Evolutionary conservation across 2,113 vertebrate species (phyloP), one percentile per base, ranked within the genome.

Genomic region (Salvelinus alpinus): DNA sequence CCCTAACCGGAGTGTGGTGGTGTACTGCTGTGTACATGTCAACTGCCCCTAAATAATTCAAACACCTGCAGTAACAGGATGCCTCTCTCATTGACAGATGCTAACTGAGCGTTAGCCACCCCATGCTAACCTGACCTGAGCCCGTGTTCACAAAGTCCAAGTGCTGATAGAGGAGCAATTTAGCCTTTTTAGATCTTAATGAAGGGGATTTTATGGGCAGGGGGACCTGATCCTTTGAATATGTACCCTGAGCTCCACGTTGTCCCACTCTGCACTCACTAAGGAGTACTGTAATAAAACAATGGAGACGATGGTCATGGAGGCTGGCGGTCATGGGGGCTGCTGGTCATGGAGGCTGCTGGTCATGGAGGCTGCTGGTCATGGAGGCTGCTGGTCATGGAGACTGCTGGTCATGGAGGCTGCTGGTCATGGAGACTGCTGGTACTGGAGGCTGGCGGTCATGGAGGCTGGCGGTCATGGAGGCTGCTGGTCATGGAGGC

Each of bases 1-100:
- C 67, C 70, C 67, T 67, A 54, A 18, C 16, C 16, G 75, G 20
- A 54, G 31, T 64, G 78, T 64, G 60, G 12, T 11, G 38, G 81
- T 68, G 78, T 57, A 54, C 70, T 72, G 82, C 79, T 85, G 77
- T 82, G 83, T 84, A 85, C 80, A 90, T 85, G 87, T 89, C 86
- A 89, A 89, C 38, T 62, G 48, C 34, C 44, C 69, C 65, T 93
- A 82, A 93, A 93, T 93, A 89, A 93, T 93, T 92, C 72, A 93
- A 72, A 76, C 67, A 67, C 71, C 67, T 68, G 81, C 69, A 72
- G 90, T 80, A 89, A 93, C 77, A 22, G 29, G 88, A 93, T 64
- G 75, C 79, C 80, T 65, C 24, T 9, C 62, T 78, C 44, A 79
- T 80, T 67, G 77, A 81, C 69, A 72, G 74, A 74, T 75, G 80